Evolutionary conservation across 35 echinoderm and acorn worm genomes (phyloP).

Genomic region (Heliocidaris tuberculata): DNA sequence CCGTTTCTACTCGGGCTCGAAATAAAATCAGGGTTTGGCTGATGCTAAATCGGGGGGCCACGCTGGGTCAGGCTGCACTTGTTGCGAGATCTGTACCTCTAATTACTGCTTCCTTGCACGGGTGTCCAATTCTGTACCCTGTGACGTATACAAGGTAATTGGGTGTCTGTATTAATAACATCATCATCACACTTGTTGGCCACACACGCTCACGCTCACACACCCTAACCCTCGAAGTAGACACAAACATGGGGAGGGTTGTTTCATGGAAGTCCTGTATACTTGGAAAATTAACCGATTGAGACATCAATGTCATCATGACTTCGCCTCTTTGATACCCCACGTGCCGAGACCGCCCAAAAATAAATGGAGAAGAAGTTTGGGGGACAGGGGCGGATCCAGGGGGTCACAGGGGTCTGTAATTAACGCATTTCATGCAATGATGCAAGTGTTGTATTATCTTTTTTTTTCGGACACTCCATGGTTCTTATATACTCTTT

Average conservation of each 20-base stretch:
- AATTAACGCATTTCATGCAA: too few relatives aligned
- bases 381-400: too few relatives aligned
- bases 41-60: background rate
- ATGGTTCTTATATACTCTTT: too few relatives aligned
- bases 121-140: constrained; percentile 13
- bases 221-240: background rate
- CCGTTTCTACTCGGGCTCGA: background rate
- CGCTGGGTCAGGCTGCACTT: background rate
- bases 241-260: background rate
- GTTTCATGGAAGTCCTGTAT: background rate
- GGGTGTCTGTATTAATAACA: constrained; percentile 18
- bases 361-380: too few relatives aligned
- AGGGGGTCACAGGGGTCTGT: too few relatives aligned
- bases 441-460: too few relatives aligned
- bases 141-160: constrained; percentile 15
- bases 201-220: background rate
- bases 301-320: background rate
- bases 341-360: background rate
- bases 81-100: constrained; percentile 8
- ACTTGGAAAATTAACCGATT: background rate
- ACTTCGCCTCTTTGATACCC: background rate
- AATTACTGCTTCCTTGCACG: background rate
- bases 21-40: background rate
- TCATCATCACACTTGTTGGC: background rate
- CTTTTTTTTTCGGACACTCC: too few relatives aligned